Evolutionary conservation across 2,797 vertebrate genomes (phyloP), one percentile per base, ranked within the genome.

Genomic region (Channa striata): DNA sequence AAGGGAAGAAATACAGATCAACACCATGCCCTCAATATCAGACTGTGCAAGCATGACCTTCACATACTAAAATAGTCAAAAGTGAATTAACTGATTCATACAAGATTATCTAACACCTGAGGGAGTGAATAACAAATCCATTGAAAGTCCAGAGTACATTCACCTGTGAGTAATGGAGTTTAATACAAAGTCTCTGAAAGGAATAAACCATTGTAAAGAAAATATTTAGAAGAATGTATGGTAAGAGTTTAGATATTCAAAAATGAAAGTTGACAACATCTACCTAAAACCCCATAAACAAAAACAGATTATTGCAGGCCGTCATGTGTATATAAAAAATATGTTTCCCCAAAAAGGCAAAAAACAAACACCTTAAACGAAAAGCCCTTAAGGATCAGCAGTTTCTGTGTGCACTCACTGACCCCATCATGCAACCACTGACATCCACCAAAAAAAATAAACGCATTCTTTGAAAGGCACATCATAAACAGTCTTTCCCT

Each of bases 371-470:
- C n/a, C n/a, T n/a, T n/a, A n/a, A n/a, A n/a, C n/a, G n/a, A n/a
- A n/a, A n/a, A n/a, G n/a, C n/a, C n/a, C n/a, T n/a, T n/a, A n/a
- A n/a, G n/a, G n/a, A n/a, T n/a, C n/a, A n/a, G n/a, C n/a, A n/a
- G n/a, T 53, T 74, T 59, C 46, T 62, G 59, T 44, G 52, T 73
- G 11, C 23, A 33, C 42, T 49, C 6, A 8, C 2, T 44, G 40
- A 17, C n/a, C 43, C 4, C 30, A 48, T n/a, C 57, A 30, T 30
- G 34, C 47, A 44, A n/a, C 44, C 56, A 67, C 30, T 53, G 25
- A 59, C 42, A 44, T 44, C 16, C 19, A 56, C 47, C 50, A 49
- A 34, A 9, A n/a, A n/a, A n/a, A n/a, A n/a, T n/a, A n/a, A n/a
- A 51, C 21, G 36, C 1, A 42, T 16, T 54, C 37, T 51, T 21